Percentiles rank a stretch among this genome's conserved stretches.
These are phyloP conservation scores for Myxocyprinus asiaticus DNA, from an alignment of 2,113 vertebrate genomes.

Conservation along the genomic window DNA sequence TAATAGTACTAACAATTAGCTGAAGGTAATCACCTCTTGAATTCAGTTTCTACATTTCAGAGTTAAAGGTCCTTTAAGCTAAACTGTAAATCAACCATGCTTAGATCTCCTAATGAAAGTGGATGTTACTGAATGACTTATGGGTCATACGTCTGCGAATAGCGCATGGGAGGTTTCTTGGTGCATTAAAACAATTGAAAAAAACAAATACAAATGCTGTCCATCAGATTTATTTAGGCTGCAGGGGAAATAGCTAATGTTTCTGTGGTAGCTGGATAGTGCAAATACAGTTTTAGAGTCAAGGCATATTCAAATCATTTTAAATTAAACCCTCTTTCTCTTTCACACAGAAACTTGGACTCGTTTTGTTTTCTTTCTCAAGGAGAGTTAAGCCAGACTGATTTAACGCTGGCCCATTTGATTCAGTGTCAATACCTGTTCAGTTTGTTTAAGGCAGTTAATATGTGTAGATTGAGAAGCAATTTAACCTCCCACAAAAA, in stretches of 20 bases:
- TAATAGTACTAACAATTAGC: too few species aligned
- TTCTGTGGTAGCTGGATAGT: constrained; percentile 14
- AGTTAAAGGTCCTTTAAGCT: constrained; percentile 24
- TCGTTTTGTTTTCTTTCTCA: background rate
- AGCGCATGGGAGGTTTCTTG: background rate
- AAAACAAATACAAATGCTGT: constrained; percentile 22
- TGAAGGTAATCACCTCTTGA: too few species aligned
- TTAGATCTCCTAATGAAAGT: background rate
- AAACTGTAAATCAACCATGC: constrained; percentile 22
- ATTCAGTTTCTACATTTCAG: too few species aligned
- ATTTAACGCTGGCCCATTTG: background rate
- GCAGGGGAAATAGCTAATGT: background rate
- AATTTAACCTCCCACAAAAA: background rate
- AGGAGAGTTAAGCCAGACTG: background rate
- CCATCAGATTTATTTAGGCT: constrained; percentile 3
- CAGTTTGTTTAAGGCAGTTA: background rate
- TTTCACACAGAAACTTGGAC: background rate
- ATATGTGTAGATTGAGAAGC: background rate
- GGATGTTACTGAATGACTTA: background rate
- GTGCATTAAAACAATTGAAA: constrained; percentile 6
- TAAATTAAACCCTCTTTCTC: background rate
- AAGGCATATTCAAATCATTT: too few species aligned
- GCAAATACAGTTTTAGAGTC: background rate
- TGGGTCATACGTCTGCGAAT: background rate
- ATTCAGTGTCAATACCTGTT: background rate